Evolutionary conservation across 2,113 vertebrate genomes (phyloP), one percentile per base, ranked within the genome.

Genomic region (Mustela lutreola): DNA sequence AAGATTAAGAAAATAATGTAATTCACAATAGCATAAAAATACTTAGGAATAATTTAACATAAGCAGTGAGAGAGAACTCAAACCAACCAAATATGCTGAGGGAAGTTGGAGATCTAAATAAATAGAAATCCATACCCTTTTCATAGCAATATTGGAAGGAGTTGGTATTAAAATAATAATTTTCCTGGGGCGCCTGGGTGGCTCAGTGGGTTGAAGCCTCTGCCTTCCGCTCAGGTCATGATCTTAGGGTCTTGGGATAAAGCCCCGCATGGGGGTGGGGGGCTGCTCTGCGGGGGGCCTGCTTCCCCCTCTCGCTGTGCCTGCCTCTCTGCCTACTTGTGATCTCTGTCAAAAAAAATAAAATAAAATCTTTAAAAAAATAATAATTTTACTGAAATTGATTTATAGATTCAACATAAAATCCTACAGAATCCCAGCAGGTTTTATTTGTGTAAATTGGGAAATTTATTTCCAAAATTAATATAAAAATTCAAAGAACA

Each of bases 1-100:
- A 39, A 85, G 28, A 67, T 81, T 56, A 87, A 86, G 48, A 84
- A 91, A 96, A 80, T 86, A 91, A 82, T 58, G 63, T 33, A 67
- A 92, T 70, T 62, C 33, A 62, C 50, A 67, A 67, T 50, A 53
- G 67, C 33, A 76, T 67, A 31, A 60, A 67, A 67, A 45, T 76
- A 86, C 45, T 63, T 62, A 6, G 19, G 14, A 81, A 76, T 67
- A 91, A 82, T n/a, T 75, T 87, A 88, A 65, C 14, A 73, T 58
- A 33, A 82, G 42, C 31, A 88, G 36, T 65, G 11, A 42, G 83
- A 94, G 48, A 39, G 50, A 81, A 81, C n/a, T 94, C 65, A 83
- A 75, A 36, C 28, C 63, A 96, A 56, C n/a, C 73, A 94, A 58
- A 63, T 75, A 81, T 58, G 10, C 81, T 62, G 21, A 62, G 36